Evolutionary conservation across 2,113 vertebrate species (phyloP).

Genomic region (Salvelinus sp.): DNA sequence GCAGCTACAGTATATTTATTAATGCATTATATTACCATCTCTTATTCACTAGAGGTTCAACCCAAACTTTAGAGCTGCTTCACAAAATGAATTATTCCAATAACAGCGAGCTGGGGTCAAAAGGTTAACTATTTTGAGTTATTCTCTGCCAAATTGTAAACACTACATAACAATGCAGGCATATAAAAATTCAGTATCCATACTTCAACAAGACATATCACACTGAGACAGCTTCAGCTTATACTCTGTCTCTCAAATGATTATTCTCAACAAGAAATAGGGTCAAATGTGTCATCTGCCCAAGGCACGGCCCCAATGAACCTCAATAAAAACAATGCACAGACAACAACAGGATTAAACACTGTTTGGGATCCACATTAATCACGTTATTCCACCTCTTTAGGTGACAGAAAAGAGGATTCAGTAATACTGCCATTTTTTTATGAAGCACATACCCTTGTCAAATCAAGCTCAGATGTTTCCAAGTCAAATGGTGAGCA

Average conservation of each 20-base stretch:
- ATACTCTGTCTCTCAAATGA: conserved; percentile 11
- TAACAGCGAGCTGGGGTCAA: too few species aligned
- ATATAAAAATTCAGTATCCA: conserved; percentile 14
- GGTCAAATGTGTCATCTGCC: conserved; percentile 37
- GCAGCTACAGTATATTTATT: background rate
- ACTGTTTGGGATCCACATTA: background rate
- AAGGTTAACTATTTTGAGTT: too few species aligned
- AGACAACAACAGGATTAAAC: background rate
- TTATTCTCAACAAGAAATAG: conserved; percentile 21
- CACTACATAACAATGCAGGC: conserved; percentile 12
- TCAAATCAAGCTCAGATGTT: background rate
- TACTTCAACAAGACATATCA: conserved; percentile 28
- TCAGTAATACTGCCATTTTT: background rate
- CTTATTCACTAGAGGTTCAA: background rate
- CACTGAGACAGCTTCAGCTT: background rate
- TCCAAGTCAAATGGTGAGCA: background rate
- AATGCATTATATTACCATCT: background rate
- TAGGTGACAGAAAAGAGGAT: too few species aligned
- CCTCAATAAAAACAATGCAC: background rate
- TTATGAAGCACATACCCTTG: background rate
- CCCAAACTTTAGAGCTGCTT: background rate
- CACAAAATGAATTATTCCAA: too few species aligned
- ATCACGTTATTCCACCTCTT: background rate
- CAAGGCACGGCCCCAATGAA: background rate
- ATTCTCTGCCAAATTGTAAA: background rate